These are phyloP conservation scores for Cantharis lateralis DNA, from an alignment of 2,888 invertebrate genomes.

Conservation along the genomic window DNA sequence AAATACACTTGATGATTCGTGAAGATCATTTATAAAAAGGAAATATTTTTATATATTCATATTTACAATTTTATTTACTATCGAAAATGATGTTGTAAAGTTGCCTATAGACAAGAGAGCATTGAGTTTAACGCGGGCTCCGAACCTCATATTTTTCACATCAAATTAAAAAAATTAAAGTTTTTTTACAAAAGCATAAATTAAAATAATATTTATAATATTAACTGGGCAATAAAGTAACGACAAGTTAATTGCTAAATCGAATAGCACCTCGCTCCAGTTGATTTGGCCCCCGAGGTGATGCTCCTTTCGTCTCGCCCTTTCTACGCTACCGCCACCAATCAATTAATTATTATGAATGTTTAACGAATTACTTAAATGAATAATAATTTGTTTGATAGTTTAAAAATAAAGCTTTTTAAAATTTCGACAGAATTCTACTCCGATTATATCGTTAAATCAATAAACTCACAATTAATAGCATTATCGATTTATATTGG, in stretches of 20 bases:
- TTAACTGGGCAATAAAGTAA: no score
- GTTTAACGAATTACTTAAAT: background rate
- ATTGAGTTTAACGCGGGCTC: no score
- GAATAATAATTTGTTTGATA: background rate
- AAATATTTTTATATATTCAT: background rate
- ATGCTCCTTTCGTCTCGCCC: background rate
- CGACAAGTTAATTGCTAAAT: no score
- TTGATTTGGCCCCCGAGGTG: background rate
- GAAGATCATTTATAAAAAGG: background rate
- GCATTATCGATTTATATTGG: background rate
- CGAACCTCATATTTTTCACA: no score
- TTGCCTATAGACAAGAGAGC: no score
- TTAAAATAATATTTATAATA: no score
- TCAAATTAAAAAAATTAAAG: no score
- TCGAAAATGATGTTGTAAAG: no score
- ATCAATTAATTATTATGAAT: background rate
- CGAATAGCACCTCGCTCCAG: no score
- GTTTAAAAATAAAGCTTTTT: background rate
- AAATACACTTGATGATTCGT: no score
- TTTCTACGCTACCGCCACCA: background rate
- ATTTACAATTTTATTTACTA: background rate
- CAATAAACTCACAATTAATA: background rate
- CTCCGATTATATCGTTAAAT: background rate
- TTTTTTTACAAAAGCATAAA: no score
- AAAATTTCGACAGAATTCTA: background rate